phyloP scores from a whole-genome alignment of 2,113 vertebrate genomes.

The Phainopepla nitens region DNA sequence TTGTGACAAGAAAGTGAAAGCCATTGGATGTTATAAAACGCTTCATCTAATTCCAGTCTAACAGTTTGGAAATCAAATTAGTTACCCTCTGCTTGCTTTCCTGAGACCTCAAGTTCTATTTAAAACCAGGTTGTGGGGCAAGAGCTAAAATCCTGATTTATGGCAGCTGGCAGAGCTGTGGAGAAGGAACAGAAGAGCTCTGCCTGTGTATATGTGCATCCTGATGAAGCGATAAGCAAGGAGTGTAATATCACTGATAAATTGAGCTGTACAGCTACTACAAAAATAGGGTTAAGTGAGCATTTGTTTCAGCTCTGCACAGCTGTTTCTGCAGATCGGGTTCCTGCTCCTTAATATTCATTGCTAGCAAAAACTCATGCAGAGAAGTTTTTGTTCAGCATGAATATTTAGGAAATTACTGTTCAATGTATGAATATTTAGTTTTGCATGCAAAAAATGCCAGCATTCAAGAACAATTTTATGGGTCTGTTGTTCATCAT shows the following conservation, averaged over 20 bases:
- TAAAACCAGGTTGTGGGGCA: accelerated
- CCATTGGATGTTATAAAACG: background rate
- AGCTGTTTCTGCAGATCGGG: background rate
- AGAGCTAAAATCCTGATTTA: background rate
- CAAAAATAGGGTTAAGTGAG: conserved; percentile 39
- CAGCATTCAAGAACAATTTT: background rate
- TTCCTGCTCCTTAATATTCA: conserved; percentile 50
- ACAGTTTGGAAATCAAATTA: background rate
- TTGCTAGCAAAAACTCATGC: background rate
- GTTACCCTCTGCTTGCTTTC: background rate
- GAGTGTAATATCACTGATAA: background rate
- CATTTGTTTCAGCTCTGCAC: conserved; percentile 20
- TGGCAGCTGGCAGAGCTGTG: background rate
- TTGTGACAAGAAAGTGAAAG: background rate
- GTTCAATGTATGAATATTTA: conserved; percentile 22
- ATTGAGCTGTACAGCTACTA: background rate
- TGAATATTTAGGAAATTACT: conserved; percentile 63
- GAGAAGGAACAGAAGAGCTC: background rate
- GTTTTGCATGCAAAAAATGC: background rate
- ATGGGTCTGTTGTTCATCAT: background rate
- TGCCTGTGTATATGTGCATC: background rate
- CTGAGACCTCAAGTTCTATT: background rate
- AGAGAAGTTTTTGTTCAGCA: conserved; percentile 38
- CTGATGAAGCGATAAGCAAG: background rate
- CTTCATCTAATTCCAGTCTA: background rate